These are phyloP conservation scores for Prionace glauca DNA, from an alignment of 2,797 vertebrate species.

Conservation along the genomic window DNA sequence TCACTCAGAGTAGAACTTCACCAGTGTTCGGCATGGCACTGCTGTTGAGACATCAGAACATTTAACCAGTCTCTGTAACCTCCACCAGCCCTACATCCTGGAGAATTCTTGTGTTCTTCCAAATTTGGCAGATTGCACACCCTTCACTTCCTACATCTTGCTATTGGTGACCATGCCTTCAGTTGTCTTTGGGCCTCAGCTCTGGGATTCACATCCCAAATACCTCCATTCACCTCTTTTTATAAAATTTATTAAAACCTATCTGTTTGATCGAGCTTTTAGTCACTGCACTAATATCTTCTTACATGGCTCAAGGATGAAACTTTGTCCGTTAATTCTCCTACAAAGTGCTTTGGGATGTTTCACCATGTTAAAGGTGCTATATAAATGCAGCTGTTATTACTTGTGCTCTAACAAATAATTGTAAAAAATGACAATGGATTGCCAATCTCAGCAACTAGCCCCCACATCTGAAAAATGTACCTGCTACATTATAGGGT, in stretches of 20 bases:
- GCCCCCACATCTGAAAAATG: background rate
- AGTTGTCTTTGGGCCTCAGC: too few relatives aligned
- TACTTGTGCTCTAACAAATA: background rate
- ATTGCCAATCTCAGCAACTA: background rate
- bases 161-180: background rate
- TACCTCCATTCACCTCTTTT: background rate
- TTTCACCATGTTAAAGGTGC: background rate
- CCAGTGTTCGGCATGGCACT: slow-evolving; percentile 29
- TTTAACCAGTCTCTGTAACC: background rate
- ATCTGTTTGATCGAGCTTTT: background rate
- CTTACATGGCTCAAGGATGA: background rate
- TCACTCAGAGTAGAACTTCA: slow-evolving; percentile 41
- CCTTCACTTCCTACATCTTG: background rate
- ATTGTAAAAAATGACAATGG: background rate
- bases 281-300: background rate
- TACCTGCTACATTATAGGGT: background rate
- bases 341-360: background rate
- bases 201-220: background rate
- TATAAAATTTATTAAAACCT: background rate
- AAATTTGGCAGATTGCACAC: too few relatives aligned
- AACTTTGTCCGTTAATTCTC: background rate
- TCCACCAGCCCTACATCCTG: background rate
- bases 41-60: background rate
- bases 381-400: background rate
- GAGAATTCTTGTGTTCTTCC: background rate